phyloP scores from a whole-genome alignment of 2,113 vertebrate genomes.

The Thinocorus orbignyianus region DNA sequence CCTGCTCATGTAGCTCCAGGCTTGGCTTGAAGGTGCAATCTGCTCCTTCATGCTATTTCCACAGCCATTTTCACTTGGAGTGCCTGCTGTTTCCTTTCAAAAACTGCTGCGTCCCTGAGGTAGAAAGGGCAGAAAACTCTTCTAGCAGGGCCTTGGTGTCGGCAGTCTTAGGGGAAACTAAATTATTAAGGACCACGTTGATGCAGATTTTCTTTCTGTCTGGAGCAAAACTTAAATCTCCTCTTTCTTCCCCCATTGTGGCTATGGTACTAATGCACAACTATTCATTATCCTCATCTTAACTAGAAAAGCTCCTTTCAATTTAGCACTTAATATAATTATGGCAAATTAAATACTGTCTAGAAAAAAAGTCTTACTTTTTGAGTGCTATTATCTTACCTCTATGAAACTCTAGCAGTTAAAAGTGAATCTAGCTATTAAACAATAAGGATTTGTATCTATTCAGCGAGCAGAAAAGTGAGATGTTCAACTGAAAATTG shows the following conservation, averaged over 20 bases:
- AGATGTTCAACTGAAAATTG: conserved; percentile 10
- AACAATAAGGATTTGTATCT: not conserved
- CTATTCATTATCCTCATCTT: conserved; percentile 22
- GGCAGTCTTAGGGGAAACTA: not conserved
- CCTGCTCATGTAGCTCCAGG: not conserved
- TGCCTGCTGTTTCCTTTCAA: not conserved
- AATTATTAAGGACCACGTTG: not conserved
- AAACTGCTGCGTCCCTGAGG: not conserved
- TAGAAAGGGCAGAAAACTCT: not conserved
- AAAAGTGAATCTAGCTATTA: conserved; percentile 25
- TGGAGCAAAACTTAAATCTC: not conserved
- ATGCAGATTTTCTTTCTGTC: not conserved
- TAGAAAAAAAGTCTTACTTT: conserved; percentile 22
- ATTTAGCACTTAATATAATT: conserved; percentile 56
- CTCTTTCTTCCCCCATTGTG: not conserved
- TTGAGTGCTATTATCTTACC: conserved; percentile 12
- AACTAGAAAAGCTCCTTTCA: conserved; percentile 36
- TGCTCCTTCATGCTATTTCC: not conserved
- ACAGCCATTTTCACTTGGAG: not conserved
- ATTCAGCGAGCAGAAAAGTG: conserved; percentile 1
- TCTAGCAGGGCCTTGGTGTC: not conserved
- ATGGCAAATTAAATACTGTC: not conserved
- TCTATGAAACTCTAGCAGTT: not conserved
- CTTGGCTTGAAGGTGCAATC: not conserved
- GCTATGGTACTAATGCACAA: not conserved